A percentile compares a stretch with the other conserved stretches of the same genome.
These are phyloP conservation scores for Austrolebias charrua DNA, from an alignment of 2,797 vertebrate species.

Conservation along the genomic window DNA sequence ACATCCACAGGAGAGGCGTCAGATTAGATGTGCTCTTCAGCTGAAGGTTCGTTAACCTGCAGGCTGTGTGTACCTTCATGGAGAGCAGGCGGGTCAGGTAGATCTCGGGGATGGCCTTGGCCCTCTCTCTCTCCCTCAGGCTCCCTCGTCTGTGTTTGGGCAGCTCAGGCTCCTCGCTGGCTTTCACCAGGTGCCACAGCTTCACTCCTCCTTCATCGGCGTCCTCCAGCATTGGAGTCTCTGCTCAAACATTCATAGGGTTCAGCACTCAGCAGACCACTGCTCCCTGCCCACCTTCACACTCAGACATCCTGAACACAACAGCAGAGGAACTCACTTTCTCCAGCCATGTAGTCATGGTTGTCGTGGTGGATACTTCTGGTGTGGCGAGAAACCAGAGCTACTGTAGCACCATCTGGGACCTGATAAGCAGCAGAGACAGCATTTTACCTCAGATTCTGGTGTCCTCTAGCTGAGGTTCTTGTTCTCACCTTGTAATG, in stretches of 20 bases:
- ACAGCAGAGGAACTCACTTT: slow-evolving; percentile 82
- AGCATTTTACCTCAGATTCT: too few relatives aligned
- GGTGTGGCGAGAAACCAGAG: slow-evolving; percentile 91
- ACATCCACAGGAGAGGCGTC: too few relatives aligned
- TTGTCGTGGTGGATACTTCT: slow-evolving; percentile 94
- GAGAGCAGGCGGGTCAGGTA: slow-evolving; percentile 96
- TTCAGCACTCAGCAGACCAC: neutral
- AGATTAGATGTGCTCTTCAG: too few relatives aligned
- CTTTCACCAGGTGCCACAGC: slow-evolving; percentile 96
- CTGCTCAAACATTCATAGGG: slow-evolving; percentile 65
- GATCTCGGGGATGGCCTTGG: slow-evolving; percentile 97
- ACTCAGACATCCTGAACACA: accelerated
- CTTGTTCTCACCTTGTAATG: slow-evolving; percentile 89
- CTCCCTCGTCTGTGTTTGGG: slow-evolving; percentile 94
- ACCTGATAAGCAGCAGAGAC: slow-evolving; percentile 77
- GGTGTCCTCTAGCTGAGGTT: neutral
- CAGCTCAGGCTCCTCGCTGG: slow-evolving; percentile 93
- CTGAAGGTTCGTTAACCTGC: too few relatives aligned
- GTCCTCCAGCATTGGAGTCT: slow-evolving; percentile 97
- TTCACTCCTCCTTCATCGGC: slow-evolving; percentile 95
- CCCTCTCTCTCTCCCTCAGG: slow-evolving; percentile 89
- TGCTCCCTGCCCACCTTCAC: neutral
- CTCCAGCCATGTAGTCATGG: slow-evolving; percentile 95
- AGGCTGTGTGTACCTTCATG: slow-evolving; percentile 84
- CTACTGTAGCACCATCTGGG: slow-evolving; percentile 93